Percentiles rank a stretch among this genome's conserved stretches.
These are phyloP conservation scores for Serripes groenlandicus DNA, from an alignment of 2,888 invertebrate species.

Conservation along the genomic window DNA sequence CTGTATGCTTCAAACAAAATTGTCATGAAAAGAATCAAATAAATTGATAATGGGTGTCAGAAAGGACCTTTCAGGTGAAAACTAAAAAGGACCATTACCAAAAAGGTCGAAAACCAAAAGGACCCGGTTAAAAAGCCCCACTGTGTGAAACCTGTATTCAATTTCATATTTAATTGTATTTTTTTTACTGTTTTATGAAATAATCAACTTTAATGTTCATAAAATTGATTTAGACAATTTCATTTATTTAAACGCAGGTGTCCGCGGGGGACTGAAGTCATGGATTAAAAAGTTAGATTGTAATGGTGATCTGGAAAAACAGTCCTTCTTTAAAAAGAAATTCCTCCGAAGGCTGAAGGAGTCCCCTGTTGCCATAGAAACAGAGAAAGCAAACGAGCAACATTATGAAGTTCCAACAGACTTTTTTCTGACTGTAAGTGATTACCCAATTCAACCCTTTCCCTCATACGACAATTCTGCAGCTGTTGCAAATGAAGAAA, in stretches of 20 bases:
- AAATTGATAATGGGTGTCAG: too few species aligned
- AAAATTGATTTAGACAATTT: background rate
- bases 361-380: constrained; percentile 80
- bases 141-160: background rate
- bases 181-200: too few species aligned
- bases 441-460: background rate
- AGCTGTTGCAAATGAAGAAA: background rate
- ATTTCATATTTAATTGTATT: too few species aligned
- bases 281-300: constrained; percentile 81
- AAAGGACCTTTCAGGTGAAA: too few species aligned
- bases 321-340: constrained; percentile 77
- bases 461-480: background rate
- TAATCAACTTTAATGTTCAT: background rate
- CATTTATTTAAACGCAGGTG: constrained; percentile 63
- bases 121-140: too few species aligned
- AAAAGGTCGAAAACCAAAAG: too few species aligned
- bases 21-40: too few species aligned
- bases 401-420: constrained; percentile 84
- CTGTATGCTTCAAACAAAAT: too few species aligned
- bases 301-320: constrained; percentile 79
- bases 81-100: too few species aligned
- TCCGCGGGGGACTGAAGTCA: constrained; percentile 71
- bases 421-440: constrained; percentile 77
- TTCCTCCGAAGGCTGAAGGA: constrained; percentile 75
- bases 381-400: constrained; percentile 82